Percentiles rank a stretch among this genome's conserved stretches.
Conservation (phyloP, 2,888 invertebrate species). For the Scotopteryx bipunctaria region DNA sequence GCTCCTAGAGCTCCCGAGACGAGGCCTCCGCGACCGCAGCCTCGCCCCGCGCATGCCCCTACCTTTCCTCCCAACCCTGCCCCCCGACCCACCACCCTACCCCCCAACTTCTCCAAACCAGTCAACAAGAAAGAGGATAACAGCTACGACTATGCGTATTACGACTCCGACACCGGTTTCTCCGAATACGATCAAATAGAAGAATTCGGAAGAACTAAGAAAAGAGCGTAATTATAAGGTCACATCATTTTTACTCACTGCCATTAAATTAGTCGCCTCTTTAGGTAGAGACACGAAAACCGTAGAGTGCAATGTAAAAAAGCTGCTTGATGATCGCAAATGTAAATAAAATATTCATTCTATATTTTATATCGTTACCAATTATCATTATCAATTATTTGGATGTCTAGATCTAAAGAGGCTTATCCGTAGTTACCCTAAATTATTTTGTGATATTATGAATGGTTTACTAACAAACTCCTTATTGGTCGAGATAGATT, state of each 20-base stretch:
- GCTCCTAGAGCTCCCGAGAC: slow-evolving; percentile 53
- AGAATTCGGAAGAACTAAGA: slow-evolving; percentile 85
- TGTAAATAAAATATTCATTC: slow-evolving; percentile 18
- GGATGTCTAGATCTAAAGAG: slow-evolving; percentile 46
- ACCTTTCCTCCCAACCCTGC: slow-evolving; percentile 45
- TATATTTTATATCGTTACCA: slow-evolving; percentile 12
- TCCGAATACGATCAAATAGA: slow-evolving; percentile 84
- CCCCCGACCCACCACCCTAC: slow-evolving; percentile 49
- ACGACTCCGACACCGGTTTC: slow-evolving; percentile 87
- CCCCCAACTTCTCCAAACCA: slow-evolving; percentile 60
- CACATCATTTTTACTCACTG: slow-evolving; percentile 57
- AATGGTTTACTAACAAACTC: slow-evolving; percentile 35
- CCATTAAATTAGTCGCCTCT: slow-evolving; percentile 79
- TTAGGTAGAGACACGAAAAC: slow-evolving; percentile 43
- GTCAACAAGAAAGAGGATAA: slow-evolving; percentile 86
- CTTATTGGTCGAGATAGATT: slow-evolving; percentile 17
- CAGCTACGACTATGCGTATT: slow-evolving; percentile 93
- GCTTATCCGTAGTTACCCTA: slow-evolving; percentile 75
- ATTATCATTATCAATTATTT: slow-evolving; percentile 9
- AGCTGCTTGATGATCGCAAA: slow-evolving; percentile 12
- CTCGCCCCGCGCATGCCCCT: slow-evolving; percentile 46
- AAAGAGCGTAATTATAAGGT: slow-evolving; percentile 58
- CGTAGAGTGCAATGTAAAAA: slow-evolving; percentile 13
- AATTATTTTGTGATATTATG: slow-evolving; percentile 80
- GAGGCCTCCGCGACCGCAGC: slow-evolving; percentile 48